Evolutionary conservation across 2,113 vertebrate genomes (phyloP), one percentile per base, ranked within the genome.

Genomic region (Dipodomys merriami): DNA sequence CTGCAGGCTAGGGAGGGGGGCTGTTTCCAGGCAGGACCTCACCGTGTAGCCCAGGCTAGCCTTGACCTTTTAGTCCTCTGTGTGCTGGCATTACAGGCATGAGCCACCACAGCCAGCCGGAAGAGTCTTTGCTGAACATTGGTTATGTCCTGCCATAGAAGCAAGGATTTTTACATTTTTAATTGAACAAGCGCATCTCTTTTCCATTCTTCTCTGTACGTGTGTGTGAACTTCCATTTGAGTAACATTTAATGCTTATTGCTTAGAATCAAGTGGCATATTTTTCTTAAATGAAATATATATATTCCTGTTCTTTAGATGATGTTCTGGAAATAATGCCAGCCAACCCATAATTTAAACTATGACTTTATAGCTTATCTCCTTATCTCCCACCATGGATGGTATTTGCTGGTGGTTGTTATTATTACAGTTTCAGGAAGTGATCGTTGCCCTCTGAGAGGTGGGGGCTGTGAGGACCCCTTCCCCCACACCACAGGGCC

Each of bases 301-400:
- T 39, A 82, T 84, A 93, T 97, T 92, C 44, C 73, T 94, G 78
- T 84, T 76, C 64, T 23, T 92, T 67, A 39, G 90, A 77, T 85
- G 80, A 84, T 80, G 5, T 11, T 60, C 73, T 78, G 83, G 83
- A 80, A 90, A 68, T 3, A 29, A 4, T 81, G n/a, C 23, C 72
- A 83, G 67, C 68, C 35, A 8, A 73, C 82, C n/a, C 84, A 73
- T 80, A 57, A 82, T 73, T 33, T 1, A 44, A 57, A 85, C 29
- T 29, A 23, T 94, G 76, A 64, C 22, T 86, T 89, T 1, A n/a
- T 29, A 2, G 60, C 49, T 49, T 49, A 35, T 39, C 60, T 77
- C 39, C 25, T 16, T 78, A 25, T 77, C 30, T 19, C 33, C 73
- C 39, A 65, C 60, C 39, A 44, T 33, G 16, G 11, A 65, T 77